phyloP scores from a whole-genome alignment of 2,113 vertebrate genomes.

The Catharus bicknelli region DNA sequence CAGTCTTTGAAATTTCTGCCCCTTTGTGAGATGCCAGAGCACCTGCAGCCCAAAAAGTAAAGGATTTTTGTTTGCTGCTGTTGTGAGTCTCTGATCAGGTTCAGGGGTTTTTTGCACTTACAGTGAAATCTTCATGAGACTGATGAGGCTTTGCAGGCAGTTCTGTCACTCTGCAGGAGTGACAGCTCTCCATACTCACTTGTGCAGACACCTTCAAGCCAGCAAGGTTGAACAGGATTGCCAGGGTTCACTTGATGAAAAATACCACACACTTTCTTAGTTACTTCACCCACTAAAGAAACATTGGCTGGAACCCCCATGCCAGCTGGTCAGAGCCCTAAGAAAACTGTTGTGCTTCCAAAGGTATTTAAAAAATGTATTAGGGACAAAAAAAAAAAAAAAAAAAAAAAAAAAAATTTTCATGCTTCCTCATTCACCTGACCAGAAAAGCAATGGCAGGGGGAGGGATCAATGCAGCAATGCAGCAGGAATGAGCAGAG shows the following conservation, averaged over 20 bases:
- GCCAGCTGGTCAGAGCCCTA: conserved; percentile 6
- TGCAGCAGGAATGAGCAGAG: background rate
- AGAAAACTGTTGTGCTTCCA: background rate
- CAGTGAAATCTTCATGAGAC: background rate
- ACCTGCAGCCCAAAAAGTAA: background rate
- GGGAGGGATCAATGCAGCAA: background rate
- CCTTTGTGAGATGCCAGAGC: background rate
- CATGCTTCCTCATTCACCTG: background rate
- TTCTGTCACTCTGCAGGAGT: background rate
- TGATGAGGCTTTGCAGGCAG: background rate
- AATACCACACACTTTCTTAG: background rate
- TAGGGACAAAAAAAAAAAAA: background rate
- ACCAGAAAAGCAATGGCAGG: background rate
- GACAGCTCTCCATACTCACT: background rate
- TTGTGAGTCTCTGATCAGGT: background rate
- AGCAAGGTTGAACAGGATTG: background rate
- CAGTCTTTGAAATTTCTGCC: background rate
- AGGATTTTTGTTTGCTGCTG: accelerated
- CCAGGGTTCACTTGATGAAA: background rate
- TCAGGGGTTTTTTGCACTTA: background rate
- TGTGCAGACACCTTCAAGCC: background rate
- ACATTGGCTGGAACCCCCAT: background rate
- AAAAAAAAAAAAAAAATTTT: background rate
- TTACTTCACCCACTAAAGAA: background rate
- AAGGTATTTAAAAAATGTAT: background rate